A percentile compares a stretch with the other conserved stretches of the same genome.
Conservation (phyloP, 2,888 invertebrate species). For the Chydorus sphaericus region DNA sequence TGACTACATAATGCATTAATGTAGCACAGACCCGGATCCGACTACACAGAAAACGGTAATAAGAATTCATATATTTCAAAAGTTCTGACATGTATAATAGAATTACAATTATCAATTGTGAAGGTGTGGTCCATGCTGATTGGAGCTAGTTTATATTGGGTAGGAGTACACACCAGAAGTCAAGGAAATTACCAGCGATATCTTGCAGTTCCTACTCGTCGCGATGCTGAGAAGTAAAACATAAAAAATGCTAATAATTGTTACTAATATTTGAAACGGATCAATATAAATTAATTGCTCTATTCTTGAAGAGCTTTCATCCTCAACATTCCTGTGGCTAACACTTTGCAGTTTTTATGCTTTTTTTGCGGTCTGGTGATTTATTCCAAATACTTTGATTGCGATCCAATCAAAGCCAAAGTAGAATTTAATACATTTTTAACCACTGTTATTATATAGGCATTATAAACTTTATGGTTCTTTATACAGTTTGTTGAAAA, state of each 20-base stretch:
- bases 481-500: slow-evolving; percentile 38
- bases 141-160: slow-evolving; percentile 77
- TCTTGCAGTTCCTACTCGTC: slow-evolving; percentile 62
- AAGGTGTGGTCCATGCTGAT: slow-evolving; percentile 75
- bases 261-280: too few relatives aligned
- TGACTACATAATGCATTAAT: too few relatives aligned
- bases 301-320: too few relatives aligned
- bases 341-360: too few relatives aligned
- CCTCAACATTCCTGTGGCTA: too few relatives aligned
- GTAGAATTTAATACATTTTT: slow-evolving; percentile 26
- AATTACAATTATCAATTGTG: too few relatives aligned
- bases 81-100: too few relatives aligned
- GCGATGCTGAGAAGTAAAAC: slow-evolving; percentile 49
- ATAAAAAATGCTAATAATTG: too few relatives aligned
- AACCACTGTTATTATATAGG: not conserved
- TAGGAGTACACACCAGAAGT: slow-evolving; percentile 80
- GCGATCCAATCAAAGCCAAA: slow-evolving; percentile 66
- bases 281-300: too few relatives aligned
- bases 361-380: slow-evolving; percentile 79
- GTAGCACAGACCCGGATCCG: too few relatives aligned
- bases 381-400: slow-evolving; percentile 61
- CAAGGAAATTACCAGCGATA: slow-evolving; percentile 89
- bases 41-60: too few relatives aligned
- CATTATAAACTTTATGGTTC: not conserved
- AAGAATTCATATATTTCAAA: too few relatives aligned